Evolutionary conservation across 1,140 invertebrate species (phyloP).

Genomic region (Halotydeus destructor): DNA sequence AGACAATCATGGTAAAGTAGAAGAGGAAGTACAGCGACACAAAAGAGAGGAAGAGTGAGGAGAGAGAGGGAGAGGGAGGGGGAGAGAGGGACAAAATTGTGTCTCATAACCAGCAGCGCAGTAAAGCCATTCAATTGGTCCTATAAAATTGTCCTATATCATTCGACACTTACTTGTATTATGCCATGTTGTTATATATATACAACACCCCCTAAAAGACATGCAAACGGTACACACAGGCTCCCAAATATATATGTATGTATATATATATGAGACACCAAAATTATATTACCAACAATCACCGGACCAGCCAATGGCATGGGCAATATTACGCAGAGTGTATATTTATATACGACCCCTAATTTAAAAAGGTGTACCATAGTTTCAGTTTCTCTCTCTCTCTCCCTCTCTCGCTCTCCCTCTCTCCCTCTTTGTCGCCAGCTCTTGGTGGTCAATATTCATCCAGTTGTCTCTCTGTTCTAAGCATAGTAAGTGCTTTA

Average conservation of each 20-base stretch:
- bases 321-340: background rate
- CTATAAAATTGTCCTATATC: too few species aligned
- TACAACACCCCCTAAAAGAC: too few species aligned
- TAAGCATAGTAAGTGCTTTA: background rate
- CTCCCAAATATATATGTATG: background rate
- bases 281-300: background rate
- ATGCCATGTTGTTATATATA: too few species aligned
- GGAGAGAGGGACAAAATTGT: too few species aligned
- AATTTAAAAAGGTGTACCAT: background rate
- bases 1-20: too few species aligned
- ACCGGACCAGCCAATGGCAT: background rate
- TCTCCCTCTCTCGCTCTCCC: background rate
- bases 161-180: too few species aligned
- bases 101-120: too few species aligned
- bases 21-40: too few species aligned
- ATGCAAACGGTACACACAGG: background rate
- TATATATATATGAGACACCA: background rate
- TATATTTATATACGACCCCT: background rate
- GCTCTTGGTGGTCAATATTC: background rate
- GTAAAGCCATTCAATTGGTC: too few species aligned
- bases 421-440: background rate
- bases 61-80: too few species aligned
- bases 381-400: background rate
- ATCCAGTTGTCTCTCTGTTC: background rate
- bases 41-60: too few species aligned